These are phyloP conservation scores for Recurvirostra avosetta DNA, from an alignment of 2,113 vertebrate genomes.

Conservation along the genomic window DNA sequence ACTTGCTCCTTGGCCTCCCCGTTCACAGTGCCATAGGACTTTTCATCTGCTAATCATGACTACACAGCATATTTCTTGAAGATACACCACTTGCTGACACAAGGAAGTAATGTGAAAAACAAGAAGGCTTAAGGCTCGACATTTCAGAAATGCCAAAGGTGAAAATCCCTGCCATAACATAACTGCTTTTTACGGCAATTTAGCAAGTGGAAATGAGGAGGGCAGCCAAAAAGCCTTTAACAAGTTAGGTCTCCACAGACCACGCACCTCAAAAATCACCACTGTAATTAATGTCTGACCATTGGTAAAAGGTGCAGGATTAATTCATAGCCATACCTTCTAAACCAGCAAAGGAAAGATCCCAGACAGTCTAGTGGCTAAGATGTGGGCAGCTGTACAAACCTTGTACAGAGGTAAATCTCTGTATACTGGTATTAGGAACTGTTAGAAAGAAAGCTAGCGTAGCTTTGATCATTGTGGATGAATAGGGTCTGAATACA, in stretches of 20 bases:
- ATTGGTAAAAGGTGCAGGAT: background rate
- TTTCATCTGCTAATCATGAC: background rate
- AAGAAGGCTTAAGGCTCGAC: background rate
- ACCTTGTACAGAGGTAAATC: background rate
- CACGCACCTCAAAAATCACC: background rate
- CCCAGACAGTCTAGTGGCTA: background rate
- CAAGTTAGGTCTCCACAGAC: background rate
- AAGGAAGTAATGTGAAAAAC: background rate
- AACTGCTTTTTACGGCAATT: background rate
- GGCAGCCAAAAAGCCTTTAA: slow-evolving; percentile 4
- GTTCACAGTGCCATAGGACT: background rate
- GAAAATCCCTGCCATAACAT: background rate
- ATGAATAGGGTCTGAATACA: background rate
- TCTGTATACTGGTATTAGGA: background rate
- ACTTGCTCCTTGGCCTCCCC: background rate
- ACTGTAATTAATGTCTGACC: background rate
- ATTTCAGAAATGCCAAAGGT: background rate
- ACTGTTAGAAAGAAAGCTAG: background rate
- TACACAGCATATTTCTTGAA: background rate
- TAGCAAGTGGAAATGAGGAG: background rate
- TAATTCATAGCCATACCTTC: background rate
- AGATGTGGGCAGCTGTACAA: background rate
- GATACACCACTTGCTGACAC: background rate
- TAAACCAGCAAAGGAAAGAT: background rate
- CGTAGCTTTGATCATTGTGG: background rate